Evolutionary conservation across 2,797 vertebrate species (phyloP), one percentile per base, ranked within the genome.

Genomic region (Poeciliopsis paucimaculata): DNA sequence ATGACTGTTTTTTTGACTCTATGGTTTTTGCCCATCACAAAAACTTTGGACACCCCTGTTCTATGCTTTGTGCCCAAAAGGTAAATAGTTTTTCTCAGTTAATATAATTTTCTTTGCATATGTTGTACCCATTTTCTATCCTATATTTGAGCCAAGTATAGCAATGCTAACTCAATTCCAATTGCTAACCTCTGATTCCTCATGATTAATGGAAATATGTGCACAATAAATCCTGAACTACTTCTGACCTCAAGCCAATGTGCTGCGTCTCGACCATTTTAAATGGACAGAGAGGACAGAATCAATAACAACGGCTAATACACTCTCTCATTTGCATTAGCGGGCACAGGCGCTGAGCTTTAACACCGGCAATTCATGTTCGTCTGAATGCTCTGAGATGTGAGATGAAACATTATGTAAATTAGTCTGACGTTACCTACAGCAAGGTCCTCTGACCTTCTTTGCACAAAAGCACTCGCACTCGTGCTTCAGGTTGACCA

Each of bases 391-490:
- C 84, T 15, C 28, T 70, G 78, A 88, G 71, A 86, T 77, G 76
- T 34, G 90, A 89, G 83, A 87, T 88, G 80, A 91, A 90, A 86
- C 80, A 82, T 82, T 86, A 90, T 94, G 89, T 79, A 91, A 89
- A 94, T 88, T 77, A 80, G 53, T 7, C 62, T 2, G 76, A 70
- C 34, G 73, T 86, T 84, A 81, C 88, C 87, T 80, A 80, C 39
- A 89, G 86, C 85, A 72, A 86, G 79, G 80, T 88, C 81, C 66
- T 70, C 73, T 88, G 87, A 93, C 92, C 91, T 90, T 87, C 84
- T 82, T 86, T 79, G 76, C 36, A 66, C 77, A 82, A 82, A 87
- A 77, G 78, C 51, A 11, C 84, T 84, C 74, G 18, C 75, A 73
- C 72, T 79, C 51, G 6, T 34, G 39, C n/a, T 73, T 87, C 46